Evolutionary conservation across 2,797 vertebrate species (phyloP), one percentile per base, ranked within the genome.

Genomic region (Enteromius mattozi): DNA sequence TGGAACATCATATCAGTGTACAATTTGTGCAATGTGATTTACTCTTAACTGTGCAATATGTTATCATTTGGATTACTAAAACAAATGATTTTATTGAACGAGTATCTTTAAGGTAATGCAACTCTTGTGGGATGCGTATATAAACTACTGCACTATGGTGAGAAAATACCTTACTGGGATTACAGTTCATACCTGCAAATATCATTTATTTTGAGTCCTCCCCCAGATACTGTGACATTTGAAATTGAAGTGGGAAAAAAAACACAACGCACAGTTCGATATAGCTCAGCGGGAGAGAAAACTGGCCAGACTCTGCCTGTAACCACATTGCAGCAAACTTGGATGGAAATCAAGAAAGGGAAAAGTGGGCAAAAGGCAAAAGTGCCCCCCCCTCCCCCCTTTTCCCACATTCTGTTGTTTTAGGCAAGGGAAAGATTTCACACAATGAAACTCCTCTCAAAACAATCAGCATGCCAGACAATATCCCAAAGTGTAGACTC

Each of bases 401-500:
- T 76, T 83, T 81, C 81, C 80, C 61, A 83, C 59, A 84, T 80
- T 69, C 35, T 86, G 80, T 89, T 89, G 80, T 88, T 88, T 87
- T 87, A 88, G 81, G 81, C 85, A 84, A 78, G 71, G 51, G 77
- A 88, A 68, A 30, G 61, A 85, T 89, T 90, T 91, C 88, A 89
- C 90, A 92, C 89, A 82, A 80, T 65, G 75, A 88, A 89, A 86
- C 51, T 61, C 56, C 61, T 88, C 83, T 89, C 70, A 81, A 93
- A 94, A 93, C 92, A 94, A 90, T 91, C 89, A 83, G 74, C 21
- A 81, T 78, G 91, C 92, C 92, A 93, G 90, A 92, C 91, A 94
- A 94, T 93, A 93, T 94, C 91, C 92, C 87, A 91, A 88, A 94
- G 91, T 93, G 92, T 91, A 93, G 84, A 91, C 89, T 93, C 92